Evolutionary conservation across 1,140 invertebrate species (phyloP).

Genomic region (Philopotamus ludificatus): DNA sequence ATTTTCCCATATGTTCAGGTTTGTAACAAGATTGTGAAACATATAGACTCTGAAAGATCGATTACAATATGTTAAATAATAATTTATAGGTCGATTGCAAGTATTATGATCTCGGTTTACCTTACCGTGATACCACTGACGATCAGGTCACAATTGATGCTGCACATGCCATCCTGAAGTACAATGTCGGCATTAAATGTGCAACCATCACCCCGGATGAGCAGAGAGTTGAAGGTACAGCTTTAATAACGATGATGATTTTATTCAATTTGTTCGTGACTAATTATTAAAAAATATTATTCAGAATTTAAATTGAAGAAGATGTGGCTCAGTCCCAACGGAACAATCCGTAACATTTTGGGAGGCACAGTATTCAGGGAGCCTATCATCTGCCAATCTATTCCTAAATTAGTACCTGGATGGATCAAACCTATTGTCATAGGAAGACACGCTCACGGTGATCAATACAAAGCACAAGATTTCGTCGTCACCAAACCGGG

Average conservation of each 20-base stretch:
- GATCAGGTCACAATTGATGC: conserved; percentile 88
- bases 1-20: conserved; percentile 87
- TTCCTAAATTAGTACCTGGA: conserved; percentile 82
- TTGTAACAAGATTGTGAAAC: conserved; percentile 22
- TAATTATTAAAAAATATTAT: conserved; percentile 17
- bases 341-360: conserved; percentile 87
- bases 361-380: conserved; percentile 90
- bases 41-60: background rate
- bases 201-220: conserved; percentile 92
- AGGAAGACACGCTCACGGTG: conserved; percentile 86
- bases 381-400: conserved; percentile 85
- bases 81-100: conserved; percentile 67
- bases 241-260: background rate
- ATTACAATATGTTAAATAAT: background rate
- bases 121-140: conserved; percentile 80
- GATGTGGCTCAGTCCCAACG: conserved; percentile 91
- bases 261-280: background rate
- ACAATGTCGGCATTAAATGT: conserved; percentile 92
- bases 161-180: conserved; percentile 81
- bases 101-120: conserved; percentile 82
- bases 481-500: conserved; percentile 71
- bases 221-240: conserved; percentile 75
- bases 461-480: conserved; percentile 90
- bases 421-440: conserved; percentile 82
- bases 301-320: conserved; percentile 89